Evolutionary conservation across 2,797 vertebrate species (phyloP).

Genomic region (Rhyacichthys aspro): DNA sequence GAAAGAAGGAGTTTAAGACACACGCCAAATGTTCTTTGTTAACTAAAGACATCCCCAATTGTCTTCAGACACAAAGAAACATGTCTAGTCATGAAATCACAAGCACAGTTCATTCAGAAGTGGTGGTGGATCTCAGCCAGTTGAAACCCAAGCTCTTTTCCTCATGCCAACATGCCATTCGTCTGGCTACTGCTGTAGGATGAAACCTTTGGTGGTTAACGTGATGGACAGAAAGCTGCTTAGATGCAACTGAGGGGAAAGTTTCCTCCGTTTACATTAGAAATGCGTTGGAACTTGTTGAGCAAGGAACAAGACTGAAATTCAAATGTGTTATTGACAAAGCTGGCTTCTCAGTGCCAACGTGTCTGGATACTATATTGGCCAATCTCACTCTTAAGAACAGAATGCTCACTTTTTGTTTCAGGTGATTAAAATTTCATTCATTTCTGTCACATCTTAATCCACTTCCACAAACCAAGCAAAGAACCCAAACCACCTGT

Average conservation of each 20-base stretch:
- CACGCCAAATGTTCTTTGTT: neutral
- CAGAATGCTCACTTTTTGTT: neutral
- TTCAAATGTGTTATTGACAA: no score
- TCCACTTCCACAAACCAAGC: slow-evolving; percentile 10
- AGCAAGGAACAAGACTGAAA: slow-evolving; percentile 53
- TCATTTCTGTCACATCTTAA: slow-evolving; percentile 8
- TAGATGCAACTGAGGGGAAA: slow-evolving; percentile 62
- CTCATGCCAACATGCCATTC: slow-evolving; percentile 52
- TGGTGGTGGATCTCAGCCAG: slow-evolving; percentile 42
- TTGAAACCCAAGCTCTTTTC: slow-evolving; percentile 58
- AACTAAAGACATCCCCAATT: slow-evolving; percentile 39
- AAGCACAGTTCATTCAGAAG: slow-evolving; percentile 39
- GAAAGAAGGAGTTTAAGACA: neutral
- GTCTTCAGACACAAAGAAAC: slow-evolving; percentile 51
- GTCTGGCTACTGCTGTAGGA: slow-evolving; percentile 39
- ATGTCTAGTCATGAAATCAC: slow-evolving; percentile 49
- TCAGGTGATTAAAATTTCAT: slow-evolving; percentile 4
- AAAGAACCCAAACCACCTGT: slow-evolving; percentile 9
- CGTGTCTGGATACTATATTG: neutral
- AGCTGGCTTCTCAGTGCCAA: slow-evolving; percentile 20
- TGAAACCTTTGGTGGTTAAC: slow-evolving; percentile 47
- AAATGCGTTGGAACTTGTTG: slow-evolving; percentile 61
- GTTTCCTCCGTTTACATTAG: slow-evolving; percentile 43
- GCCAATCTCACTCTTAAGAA: no score
- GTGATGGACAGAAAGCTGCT: slow-evolving; percentile 68